Percentiles rank a stretch among this genome's conserved stretches.
These are phyloP conservation scores for Uria lomvia DNA, from an alignment of 2,113 vertebrate species.

Conservation along the genomic window DNA sequence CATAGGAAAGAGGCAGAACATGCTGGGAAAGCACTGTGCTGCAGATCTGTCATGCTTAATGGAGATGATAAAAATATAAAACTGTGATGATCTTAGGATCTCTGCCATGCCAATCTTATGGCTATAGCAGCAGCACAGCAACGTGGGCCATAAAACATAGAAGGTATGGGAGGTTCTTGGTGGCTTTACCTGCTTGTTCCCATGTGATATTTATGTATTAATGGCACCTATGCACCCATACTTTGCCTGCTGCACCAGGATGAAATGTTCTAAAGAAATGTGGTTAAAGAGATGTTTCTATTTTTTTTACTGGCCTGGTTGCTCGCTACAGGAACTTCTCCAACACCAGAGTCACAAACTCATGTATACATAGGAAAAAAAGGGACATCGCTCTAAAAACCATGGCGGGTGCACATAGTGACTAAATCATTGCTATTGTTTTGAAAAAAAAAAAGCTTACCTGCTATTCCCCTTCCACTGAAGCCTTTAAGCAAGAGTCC, in stretches of 20 bases:
- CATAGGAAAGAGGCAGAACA: neutral
- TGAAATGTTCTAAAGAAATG: neutral
- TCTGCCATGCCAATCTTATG: neutral
- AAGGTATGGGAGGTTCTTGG: neutral
- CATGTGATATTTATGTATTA: neutral
- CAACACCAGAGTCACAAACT: neutral
- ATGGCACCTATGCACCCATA: neutral
- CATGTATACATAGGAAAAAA: neutral
- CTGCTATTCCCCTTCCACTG: neutral
- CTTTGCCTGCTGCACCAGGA: neutral
- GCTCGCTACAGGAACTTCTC: accelerated
- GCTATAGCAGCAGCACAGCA: neutral
- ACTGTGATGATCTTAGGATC: neutral
- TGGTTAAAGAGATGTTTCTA: neutral
- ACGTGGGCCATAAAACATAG: no score
- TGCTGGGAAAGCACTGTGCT: neutral
- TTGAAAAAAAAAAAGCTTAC: neutral
- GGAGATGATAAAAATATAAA: neutral
- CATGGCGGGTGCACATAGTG: accelerated
- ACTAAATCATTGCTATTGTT: neutral
- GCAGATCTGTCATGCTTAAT: neutral
- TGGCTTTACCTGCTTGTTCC: neutral
- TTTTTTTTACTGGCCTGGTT: neutral
- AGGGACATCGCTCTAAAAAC: neutral
- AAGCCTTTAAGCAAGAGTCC: neutral